These are phyloP conservation scores for Gymnosoma rotundatum DNA, from an alignment of 2,888 invertebrate genomes.

Conservation along the genomic window DNA sequence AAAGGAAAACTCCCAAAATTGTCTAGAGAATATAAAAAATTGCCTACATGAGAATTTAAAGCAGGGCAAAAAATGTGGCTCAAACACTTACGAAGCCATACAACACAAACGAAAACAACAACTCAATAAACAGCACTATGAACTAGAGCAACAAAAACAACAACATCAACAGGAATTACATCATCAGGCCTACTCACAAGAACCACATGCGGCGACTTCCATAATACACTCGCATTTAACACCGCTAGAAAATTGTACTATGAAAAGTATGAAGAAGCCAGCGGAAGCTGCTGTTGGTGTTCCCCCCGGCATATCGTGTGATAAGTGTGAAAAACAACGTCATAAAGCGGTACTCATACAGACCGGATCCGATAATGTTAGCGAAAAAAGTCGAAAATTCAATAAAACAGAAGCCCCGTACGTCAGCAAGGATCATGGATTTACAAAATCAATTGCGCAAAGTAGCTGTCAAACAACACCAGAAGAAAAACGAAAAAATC, in stretches of 20 bases:
- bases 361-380: conserved; percentile 59
- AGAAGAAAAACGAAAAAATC: conserved; percentile 63
- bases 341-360: conserved; percentile 66
- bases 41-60: conserved; percentile 65
- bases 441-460: conserved; percentile 61
- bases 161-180: conserved; percentile 11
- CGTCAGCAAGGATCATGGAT: conserved; percentile 59
- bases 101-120: conserved; percentile 64
- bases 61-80: conserved; percentile 66
- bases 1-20: conserved; percentile 62
- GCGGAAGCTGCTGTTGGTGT: conserved; percentile 6
- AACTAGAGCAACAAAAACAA: conserved; percentile 33
- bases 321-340: conserved; percentile 66
- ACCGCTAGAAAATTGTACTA: conserved; percentile 53
- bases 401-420: conserved; percentile 57
- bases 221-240: conserved; percentile 26
- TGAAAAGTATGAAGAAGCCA: conserved; percentile 29
- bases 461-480: conserved; percentile 67
- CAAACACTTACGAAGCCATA: conserved; percentile 64
- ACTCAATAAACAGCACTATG: conserved; percentile 38
- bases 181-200: conserved; percentile 6
- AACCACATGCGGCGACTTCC: background rate
- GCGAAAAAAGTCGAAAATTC: conserved; percentile 64
- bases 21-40: conserved; percentile 66
- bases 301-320: conserved; percentile 42